phyloP scores from a whole-genome alignment of 2,888 invertebrate genomes.

The Pterostichus madidus region DNA sequence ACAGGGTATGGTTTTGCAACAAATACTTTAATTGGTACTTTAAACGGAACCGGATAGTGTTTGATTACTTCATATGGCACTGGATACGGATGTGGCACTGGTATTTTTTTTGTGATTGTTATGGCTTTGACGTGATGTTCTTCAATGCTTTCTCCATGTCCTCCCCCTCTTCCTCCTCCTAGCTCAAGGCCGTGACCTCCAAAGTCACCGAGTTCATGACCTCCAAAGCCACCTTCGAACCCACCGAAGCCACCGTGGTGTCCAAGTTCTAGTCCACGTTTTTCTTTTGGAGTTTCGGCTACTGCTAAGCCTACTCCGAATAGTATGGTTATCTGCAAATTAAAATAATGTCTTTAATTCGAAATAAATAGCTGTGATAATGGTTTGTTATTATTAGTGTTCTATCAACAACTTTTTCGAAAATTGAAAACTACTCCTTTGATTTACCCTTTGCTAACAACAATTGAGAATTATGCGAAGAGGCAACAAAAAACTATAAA shows the following conservation, averaged over 20 bases:
- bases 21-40: conserved; percentile 75
- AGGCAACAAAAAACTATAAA: no score
- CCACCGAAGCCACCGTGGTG: conserved; percentile 58
- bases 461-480: no score
- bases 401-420: no score
- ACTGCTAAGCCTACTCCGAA: conserved; percentile 28
- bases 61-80: conserved; percentile 78
- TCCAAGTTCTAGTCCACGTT: conserved; percentile 69
- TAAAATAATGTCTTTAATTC: no score
- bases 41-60: conserved; percentile 80
- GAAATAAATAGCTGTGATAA: no score
- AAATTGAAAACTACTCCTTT: no score
- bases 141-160: conserved; percentile 62
- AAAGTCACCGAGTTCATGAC: conserved; percentile 34
- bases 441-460: no score
- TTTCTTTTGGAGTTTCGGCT: conserved; percentile 67
- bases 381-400: no score
- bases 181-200: conserved; percentile 51
- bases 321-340: conserved; percentile 29
- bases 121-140: conserved; percentile 69
- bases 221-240: conserved; percentile 67
- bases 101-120: conserved; percentile 66
- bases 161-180: conserved; percentile 67
- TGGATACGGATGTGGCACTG: conserved; percentile 73
- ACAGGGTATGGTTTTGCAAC: conserved; percentile 78